phyloP scores from a whole-genome alignment of 2,888 invertebrate genomes.

The Agriotes lineatus region DNA sequence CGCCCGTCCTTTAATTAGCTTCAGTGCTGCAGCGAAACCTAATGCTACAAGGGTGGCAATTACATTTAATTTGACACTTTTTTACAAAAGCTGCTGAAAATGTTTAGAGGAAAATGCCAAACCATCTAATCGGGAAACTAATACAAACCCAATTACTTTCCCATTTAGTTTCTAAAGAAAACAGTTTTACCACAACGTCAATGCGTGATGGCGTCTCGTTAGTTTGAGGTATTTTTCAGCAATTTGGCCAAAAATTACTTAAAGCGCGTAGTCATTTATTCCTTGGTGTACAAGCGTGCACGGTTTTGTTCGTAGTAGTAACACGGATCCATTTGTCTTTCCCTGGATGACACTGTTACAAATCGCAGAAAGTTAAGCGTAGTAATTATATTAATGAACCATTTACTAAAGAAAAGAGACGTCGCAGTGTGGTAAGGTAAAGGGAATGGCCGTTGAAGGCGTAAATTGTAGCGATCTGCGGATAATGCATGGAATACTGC shows the following conservation, averaged over 20 bases:
- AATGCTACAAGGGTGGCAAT: too few species aligned
- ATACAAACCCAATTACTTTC: too few species aligned
- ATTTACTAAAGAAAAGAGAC: slow-evolving; percentile 18
- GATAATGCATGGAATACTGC: too few species aligned
- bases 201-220: too few species aligned
- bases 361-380: slow-evolving; percentile 18
- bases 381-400: slow-evolving; percentile 23
- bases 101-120: too few species aligned
- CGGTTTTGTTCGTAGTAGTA: background rate
- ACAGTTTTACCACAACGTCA: too few species aligned
- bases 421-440: slow-evolving; percentile 1
- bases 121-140: too few species aligned
- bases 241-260: background rate
- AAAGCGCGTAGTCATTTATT: slow-evolving; percentile 13
- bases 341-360: slow-evolving; percentile 14
- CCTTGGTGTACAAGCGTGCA: slow-evolving; percentile 20
- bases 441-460: background rate
- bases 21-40: background rate
- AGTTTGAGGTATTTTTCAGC: too few species aligned
- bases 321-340: slow-evolving; percentile 17
- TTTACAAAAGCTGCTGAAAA: too few species aligned
- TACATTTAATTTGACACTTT: too few species aligned
- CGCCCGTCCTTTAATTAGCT: too few species aligned
- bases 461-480: slow-evolving; percentile 8
- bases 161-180: too few species aligned